Evolutionary conservation across 2,113 vertebrate species (phyloP), one percentile per base, ranked within the genome.

Genomic region (Petrocephalus microphthalmus): DNA sequence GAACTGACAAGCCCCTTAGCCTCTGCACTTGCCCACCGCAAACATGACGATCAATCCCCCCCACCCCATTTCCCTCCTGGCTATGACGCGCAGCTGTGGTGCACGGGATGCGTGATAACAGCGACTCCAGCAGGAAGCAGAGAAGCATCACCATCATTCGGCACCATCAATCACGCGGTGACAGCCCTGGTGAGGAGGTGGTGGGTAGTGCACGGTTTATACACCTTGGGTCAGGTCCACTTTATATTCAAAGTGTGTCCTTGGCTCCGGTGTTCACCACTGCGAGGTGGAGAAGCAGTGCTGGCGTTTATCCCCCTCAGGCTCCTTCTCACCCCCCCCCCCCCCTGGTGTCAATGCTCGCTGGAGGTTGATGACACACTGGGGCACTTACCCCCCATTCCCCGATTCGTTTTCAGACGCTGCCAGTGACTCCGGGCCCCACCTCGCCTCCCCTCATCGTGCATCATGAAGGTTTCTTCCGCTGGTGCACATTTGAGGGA

Each of bases 401-500:
- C 45, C 81, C 20, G 2, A 3, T 29, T 81, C 7, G 20, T 7
- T 83, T 49, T 54, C 89, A 83, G 90, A 64, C 15, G 2, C 89
- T 54, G 42, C 71, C 87, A 0, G 89, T 84, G 74, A 85, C 88
- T n/a, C 4, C 11, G 56, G 5, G 22, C 6, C 25, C 53, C 22
- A 67, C 88, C 42, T 90, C 88, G 52, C n/a, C 91, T 5, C 86
- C 93, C n/a, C 91, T 96, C 57, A 95, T 88, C 5, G 94, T 98
- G 85, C 96, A 97, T 88, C 96, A 98, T 0, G 96, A 98, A 92
- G 97, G 96, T 8, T 98, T 98, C 93, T 97, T 98, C 92, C 97
- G 96, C 96, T 37, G 95, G 17, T 98, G 96, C 88, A 94, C 92
- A 91, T 97, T 98, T 92, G 94, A 94, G 19, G 94, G 94, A 0